Evolutionary conservation across 2,888 invertebrate species (phyloP), one percentile per base, ranked within the genome.

Genomic region (Scaptomyza tumidula): DNA sequence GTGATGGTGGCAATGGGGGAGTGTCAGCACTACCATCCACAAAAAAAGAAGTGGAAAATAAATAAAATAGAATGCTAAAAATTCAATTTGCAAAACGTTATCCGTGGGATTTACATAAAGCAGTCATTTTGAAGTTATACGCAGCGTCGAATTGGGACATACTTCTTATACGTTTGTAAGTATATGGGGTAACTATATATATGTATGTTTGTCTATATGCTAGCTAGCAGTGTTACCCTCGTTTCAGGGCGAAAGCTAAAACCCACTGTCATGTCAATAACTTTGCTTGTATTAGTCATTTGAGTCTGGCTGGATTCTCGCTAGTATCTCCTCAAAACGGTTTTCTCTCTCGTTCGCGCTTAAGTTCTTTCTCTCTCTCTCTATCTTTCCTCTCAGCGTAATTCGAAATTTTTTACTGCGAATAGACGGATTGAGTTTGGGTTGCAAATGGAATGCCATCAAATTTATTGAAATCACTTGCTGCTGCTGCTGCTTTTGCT

Each of bases 381-480:
- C 24, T 19, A 43, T 53, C 13, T 52, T 54, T 41, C 62, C 69
- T 59, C 74, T 64, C 72, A 68, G 78, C 88, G 83, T 88, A 84
- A 84, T 84, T 84, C 88, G 88, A 88, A 83, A 83, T 88, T 84
- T 87, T 86, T 89, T 86, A 84, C 79, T 79, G 78, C 75, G 79
- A 85, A 85, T 86, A 85, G 87, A 86, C 83, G 83, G 83, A 84
- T 84, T 85, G 89, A 89, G 89, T 87, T 85, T 83, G 86, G 79
- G 89, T 88, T 84, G 88, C 88, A 90, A 91, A 90, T 89, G 89
- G 83, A 89, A 90, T 90, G 80, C 90, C 89, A 90, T 90, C 90
- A 90, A 90, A 90, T 91, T 91, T 90, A 91, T 90, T 90, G 91
- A 91, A 90, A 91, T 91, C 91, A 91, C 90, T 90, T 83, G 88